Evolutionary conservation across 2,797 vertebrate genomes (phyloP).

Genomic region (Dendrocincla fuliginosa): DNA sequence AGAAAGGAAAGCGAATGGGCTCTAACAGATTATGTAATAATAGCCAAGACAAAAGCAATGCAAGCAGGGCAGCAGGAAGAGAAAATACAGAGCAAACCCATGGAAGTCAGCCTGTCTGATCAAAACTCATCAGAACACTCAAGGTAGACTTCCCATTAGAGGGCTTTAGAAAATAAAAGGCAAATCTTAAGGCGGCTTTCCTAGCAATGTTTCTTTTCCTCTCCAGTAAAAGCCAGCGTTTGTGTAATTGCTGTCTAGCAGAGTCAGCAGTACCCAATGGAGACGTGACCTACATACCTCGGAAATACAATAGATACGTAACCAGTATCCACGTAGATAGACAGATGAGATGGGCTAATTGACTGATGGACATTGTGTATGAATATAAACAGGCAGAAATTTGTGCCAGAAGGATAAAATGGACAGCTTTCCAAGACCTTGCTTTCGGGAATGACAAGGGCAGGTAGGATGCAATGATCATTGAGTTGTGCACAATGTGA

Average conservation of each 20-base stretch:
- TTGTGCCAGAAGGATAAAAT: background rate
- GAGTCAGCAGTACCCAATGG: slow-evolving; percentile 55
- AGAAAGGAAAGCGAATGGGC: background rate
- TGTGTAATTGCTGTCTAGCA: slow-evolving; percentile 23
- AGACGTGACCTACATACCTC: slow-evolving; percentile 66
- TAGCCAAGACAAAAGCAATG: background rate
- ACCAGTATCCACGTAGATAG: background rate
- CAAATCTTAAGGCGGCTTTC: background rate
- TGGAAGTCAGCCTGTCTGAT: background rate
- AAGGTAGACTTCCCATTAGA: background rate
- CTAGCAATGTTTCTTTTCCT: background rate
- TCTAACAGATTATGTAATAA: background rate
- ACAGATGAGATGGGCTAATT: slow-evolving; percentile 11
- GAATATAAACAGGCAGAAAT: slow-evolving; percentile 5
- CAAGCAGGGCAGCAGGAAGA: background rate
- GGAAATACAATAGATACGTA: slow-evolving; percentile 11
- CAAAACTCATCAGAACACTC: background rate
- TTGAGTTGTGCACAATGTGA: background rate
- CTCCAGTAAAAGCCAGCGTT: slow-evolving; percentile 10
- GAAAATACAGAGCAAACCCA: background rate
- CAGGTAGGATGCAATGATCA: background rate
- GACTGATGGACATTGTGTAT: background rate
- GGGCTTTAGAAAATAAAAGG: background rate
- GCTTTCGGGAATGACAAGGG: background rate
- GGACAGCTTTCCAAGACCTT: background rate